Percentiles rank a stretch among this genome's conserved stretches.
phyloP scores from a whole-genome alignment of 2,888 invertebrate species.

The Biston betularia region DNA sequence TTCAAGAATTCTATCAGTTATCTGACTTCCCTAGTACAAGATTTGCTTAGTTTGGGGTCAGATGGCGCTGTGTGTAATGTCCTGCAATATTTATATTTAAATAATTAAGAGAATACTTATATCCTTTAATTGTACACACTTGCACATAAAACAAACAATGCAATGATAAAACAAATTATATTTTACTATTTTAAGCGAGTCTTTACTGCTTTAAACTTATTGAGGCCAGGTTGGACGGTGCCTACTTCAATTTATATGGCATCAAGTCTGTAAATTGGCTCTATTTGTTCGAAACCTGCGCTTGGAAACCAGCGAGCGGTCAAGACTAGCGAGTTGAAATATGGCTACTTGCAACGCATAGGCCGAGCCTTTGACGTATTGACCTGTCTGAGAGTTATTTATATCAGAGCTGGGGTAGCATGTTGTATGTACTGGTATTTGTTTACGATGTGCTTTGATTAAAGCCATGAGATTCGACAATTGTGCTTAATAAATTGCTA shows the following conservation, averaged over 20 bases:
- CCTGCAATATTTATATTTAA: no score
- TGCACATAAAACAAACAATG: not conserved
- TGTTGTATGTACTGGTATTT: conserved; percentile 11
- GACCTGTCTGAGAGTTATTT: conserved; percentile 36
- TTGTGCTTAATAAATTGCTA: conserved; percentile 2
- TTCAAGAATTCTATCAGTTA: no score
- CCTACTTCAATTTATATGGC: conserved; percentile 73
- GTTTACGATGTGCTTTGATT: conserved; percentile 9
- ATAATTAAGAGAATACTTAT: not conserved
- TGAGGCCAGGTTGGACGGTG: conserved; percentile 65
- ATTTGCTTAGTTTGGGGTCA: no score
- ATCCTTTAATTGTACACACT: not conserved
- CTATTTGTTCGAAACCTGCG: conserved; percentile 69
- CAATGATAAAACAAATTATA: no score
- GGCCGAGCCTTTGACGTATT: conserved; percentile 38
- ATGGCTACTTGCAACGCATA: conserved; percentile 56
- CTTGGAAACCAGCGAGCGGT: conserved; percentile 52
- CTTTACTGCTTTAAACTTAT: conserved; percentile 43
- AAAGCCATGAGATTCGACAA: not conserved
- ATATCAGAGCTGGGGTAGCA: conserved; percentile 18
- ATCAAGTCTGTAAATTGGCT: conserved; percentile 71
- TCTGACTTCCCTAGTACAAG: no score
- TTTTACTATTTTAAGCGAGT: no score
- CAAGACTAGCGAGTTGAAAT: conserved; percentile 66
- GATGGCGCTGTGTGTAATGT: no score